Conservation (phyloP, 2,797 vertebrate species). For the Antrozous pallidus region DNA sequence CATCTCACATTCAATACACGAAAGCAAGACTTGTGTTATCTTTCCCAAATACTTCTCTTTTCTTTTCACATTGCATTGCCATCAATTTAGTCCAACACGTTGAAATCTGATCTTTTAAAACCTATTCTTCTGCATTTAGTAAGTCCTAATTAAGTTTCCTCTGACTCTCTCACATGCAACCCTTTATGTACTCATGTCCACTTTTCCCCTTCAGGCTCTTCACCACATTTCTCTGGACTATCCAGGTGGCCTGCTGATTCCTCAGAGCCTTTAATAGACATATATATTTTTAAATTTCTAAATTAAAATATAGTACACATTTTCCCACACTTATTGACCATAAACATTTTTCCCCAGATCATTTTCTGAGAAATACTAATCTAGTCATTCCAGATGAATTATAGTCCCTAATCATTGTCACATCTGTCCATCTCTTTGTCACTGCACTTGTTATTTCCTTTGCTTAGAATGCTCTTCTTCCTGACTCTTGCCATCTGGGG, state of each 20-base stretch:
- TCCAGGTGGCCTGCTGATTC: background rate
- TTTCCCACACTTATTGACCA: background rate
- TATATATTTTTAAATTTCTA: background rate
- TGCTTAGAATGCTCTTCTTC: constrained; percentile 45
- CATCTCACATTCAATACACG: background rate
- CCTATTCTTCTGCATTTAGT: background rate
- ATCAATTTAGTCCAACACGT: background rate
- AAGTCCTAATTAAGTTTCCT: background rate
- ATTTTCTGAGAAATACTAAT: constrained; percentile 36
- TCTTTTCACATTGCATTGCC: background rate
- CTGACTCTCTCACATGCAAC: background rate
- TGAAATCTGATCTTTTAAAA: background rate
- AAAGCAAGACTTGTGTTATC: background rate
- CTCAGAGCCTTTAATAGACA: background rate
- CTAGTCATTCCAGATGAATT: constrained; percentile 42
- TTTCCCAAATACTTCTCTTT: background rate
- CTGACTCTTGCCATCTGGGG: constrained; percentile 55
- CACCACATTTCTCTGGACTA: background rate
- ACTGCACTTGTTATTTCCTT: constrained; percentile 61
- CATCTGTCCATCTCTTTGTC: constrained; percentile 52
- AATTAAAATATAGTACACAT: background rate
- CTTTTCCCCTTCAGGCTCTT: background rate
- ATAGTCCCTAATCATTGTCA: background rate
- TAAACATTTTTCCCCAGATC: background rate
- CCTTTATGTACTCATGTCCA: background rate